Evolutionary conservation across 1,140 invertebrate species (phyloP).

Genomic region (Brachionus rubens): DNA sequence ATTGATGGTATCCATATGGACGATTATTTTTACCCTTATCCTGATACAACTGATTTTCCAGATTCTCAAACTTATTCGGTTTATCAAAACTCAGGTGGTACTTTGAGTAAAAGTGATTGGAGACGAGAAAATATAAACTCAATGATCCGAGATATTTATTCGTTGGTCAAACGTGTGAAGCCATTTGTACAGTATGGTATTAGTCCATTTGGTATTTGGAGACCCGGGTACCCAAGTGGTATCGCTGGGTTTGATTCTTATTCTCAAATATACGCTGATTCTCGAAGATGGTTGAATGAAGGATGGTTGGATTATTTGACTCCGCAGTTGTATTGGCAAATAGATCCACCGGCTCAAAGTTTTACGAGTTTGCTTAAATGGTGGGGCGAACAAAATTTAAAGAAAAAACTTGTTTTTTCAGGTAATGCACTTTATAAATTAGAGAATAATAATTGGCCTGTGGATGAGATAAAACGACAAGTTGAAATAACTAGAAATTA

Average conservation of each 20-base stretch:
- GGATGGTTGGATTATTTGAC: slow-evolving; percentile 56
- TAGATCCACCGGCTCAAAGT: slow-evolving; percentile 53
- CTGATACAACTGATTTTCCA: slow-evolving; percentile 51
- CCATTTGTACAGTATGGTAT: slow-evolving; percentile 53
- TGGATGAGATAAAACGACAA: slow-evolving; percentile 52
- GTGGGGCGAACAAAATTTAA: slow-evolving; percentile 52
- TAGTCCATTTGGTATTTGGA: slow-evolving; percentile 57
- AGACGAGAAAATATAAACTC: slow-evolving; percentile 53
- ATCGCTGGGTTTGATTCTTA: slow-evolving; percentile 52
- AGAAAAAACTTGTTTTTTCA: slow-evolving; percentile 50
- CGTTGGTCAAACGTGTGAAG: slow-evolving; percentile 49
- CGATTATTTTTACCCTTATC: slow-evolving; percentile 59
- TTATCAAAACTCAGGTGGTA: slow-evolving; percentile 51
- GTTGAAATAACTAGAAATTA: slow-evolving; percentile 49
- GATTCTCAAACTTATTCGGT: slow-evolving; percentile 51
- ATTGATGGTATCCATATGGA: slow-evolving; percentile 57
- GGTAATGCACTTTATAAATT: slow-evolving; percentile 51
- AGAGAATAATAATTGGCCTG: slow-evolving; percentile 49
- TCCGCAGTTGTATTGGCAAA: slow-evolving; percentile 56
- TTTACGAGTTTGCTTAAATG: slow-evolving; percentile 53
- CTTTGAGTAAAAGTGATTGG: slow-evolving; percentile 52
- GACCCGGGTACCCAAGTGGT: slow-evolving; percentile 51
- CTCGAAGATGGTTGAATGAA: slow-evolving; percentile 53
- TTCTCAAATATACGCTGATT: slow-evolving; percentile 52
- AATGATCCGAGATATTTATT: slow-evolving; percentile 50